These are phyloP conservation scores for Amyelois transitella DNA, from an alignment of 1,140 invertebrate genomes.

Conservation along the genomic window DNA sequence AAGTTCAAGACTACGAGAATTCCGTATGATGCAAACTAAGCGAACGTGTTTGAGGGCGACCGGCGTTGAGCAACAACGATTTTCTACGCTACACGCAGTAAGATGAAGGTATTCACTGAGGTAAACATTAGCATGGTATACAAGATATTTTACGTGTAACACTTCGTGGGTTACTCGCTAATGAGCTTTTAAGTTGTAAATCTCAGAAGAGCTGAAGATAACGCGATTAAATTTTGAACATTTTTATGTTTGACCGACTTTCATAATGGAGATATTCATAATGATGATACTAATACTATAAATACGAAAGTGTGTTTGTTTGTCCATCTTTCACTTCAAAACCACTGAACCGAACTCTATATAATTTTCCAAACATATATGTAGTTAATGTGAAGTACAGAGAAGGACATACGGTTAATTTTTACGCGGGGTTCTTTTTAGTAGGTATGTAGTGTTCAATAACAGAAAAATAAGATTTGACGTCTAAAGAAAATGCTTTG, in stretches of 20 bases:
- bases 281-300: too few relatives aligned
- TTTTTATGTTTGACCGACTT: not conserved
- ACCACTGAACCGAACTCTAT: too few relatives aligned
- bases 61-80: conserved; percentile 46
- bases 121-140: conserved; percentile 14
- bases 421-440: too few relatives aligned
- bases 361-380: too few relatives aligned
- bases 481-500: too few relatives aligned
- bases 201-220: not conserved
- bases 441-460: too few relatives aligned
- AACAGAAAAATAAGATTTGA: too few relatives aligned
- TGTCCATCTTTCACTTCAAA: too few relatives aligned
- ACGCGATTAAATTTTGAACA: not conserved
- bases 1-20: conserved; percentile 35
- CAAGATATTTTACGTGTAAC: not conserved
- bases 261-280: not conserved
- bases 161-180: not conserved
- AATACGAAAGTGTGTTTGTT: too few relatives aligned
- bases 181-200: not conserved
- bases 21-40: conserved; percentile 36
- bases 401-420: too few relatives aligned
- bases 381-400: too few relatives aligned
- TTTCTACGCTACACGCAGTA: conserved; percentile 35
- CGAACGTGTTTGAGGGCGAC: conserved; percentile 31
- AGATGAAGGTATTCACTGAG: conserved; percentile 23